phyloP scores from a whole-genome alignment of 2,888 invertebrate species.

The Conus canariensis region DNA sequence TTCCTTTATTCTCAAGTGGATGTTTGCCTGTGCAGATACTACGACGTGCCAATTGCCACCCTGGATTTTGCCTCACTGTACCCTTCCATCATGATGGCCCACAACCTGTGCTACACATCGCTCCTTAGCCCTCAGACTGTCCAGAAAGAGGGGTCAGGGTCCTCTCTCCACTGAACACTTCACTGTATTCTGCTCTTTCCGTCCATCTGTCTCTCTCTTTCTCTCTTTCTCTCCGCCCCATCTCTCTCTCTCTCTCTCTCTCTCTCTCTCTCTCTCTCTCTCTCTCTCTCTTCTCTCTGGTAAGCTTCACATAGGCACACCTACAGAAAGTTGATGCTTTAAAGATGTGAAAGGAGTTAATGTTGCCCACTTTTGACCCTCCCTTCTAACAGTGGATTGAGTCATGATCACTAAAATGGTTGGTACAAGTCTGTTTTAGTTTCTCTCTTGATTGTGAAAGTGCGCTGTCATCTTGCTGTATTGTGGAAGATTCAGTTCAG shows the following conservation, averaged over 20 bases:
- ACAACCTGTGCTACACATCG: constrained; percentile 99
- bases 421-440: no score
- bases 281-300: not conserved
- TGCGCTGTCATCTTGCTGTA: no score
- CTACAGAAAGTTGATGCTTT: no score
- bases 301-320: no score
- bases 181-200: not conserved
- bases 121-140: constrained; percentile 81
- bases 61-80: constrained; percentile 99
- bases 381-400: no score
- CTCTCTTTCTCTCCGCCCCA: constrained; percentile 1
- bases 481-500: no score
- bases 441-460: no score
- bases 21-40: not conserved
- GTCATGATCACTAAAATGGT: no score
- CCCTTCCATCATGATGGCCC: constrained; percentile 99
- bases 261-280: constrained; percentile 18
- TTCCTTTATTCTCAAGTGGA: no score
- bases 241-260: not conserved
- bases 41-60: constrained; percentile 96
- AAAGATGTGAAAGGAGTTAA: no score
- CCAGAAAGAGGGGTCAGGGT: constrained; percentile 69
- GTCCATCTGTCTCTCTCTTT: not conserved
- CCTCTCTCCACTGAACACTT: not conserved
- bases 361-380: no score